Evolutionary conservation across 2,113 vertebrate genomes (phyloP), one percentile per base, ranked within the genome.

Genomic region (Sylvia atricapilla): DNA sequence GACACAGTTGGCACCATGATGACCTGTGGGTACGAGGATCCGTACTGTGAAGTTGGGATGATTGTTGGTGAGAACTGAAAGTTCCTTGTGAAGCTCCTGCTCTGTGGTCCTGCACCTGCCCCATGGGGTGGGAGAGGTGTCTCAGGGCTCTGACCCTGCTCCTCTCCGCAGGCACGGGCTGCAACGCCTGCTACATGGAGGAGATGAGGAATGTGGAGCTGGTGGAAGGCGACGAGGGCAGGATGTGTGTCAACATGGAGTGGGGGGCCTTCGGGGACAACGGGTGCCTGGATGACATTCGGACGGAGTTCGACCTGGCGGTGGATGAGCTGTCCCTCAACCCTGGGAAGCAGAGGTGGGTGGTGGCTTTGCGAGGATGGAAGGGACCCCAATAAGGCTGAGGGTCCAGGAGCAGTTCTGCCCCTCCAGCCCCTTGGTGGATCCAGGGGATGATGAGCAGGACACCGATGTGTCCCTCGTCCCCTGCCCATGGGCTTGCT

Each of bases 1-100:
- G 99, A 99, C 97, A 99, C 99, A 0, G 99, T 99, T 2, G 99
- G 99, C 64, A 99, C 99, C 22, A 99, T 99, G 99, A 99, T 99
- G 99, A 99, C 99, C 30, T 99, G 99, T 27, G 98, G 98, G 17
- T 99, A 99, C 1, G 99, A 99, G 92, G 99, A 99, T 91, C 99
- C 99, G 1, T 94, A 97, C 8, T 99, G 99, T 78, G 99, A 99
- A 97, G 98, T 99, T 6, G 99, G 99, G 49, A 99, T 99, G 60
- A 99, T 99, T 5, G 98, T 99, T 0, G 99, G 99, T 99, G 97
- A 98, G 99, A 86, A 25, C 35, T 6, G 4, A 19, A 4, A 9
- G 27, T 8, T 22, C 31, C 39, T 9, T 4, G 1, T 0, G 2
- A 66, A 15, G 30, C 33, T 67, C 15, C 58, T 43, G 47, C 2